Percentiles rank a stretch among this genome's conserved stretches.
Evolutionary conservation across 2,888 invertebrate species (phyloP).

Genomic region (Calameuta filiformis): DNA sequence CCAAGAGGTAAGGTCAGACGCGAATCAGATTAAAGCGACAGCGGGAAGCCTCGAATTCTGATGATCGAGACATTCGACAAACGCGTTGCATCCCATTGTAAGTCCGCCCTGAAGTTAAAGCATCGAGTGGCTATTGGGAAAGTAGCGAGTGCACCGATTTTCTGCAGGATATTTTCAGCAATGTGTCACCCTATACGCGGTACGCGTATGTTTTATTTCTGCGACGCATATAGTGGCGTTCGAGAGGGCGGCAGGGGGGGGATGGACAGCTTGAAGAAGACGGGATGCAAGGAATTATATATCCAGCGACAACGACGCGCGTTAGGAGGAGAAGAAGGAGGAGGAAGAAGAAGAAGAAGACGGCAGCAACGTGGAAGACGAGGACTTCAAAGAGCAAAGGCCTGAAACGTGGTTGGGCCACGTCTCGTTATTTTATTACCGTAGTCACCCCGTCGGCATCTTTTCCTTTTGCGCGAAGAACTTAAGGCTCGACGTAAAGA

Average conservation of each 20-base stretch:
- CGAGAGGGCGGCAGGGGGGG: constrained; percentile 16
- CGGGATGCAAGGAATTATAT: constrained; percentile 11
- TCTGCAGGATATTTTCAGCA: constrained; percentile 46
- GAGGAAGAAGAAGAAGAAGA: constrained; percentile 29
- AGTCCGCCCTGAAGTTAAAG: not conserved
- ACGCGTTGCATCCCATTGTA: not conserved
- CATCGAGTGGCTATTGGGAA: not conserved
- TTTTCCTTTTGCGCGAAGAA: constrained; percentile 6
- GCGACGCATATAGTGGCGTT: constrained; percentile 30
- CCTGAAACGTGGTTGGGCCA: constrained; percentile 11
- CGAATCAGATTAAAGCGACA: not conserved
- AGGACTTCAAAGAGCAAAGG: constrained; percentile 10
- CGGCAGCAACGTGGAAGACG: constrained; percentile 12
- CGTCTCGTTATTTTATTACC: constrained; percentile 44
- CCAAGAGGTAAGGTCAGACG: not conserved
- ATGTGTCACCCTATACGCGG: constrained; percentile 45
- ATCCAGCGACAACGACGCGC: not conserved
- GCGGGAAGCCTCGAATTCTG: not conserved
- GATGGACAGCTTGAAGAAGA: constrained; percentile 12
- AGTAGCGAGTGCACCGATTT: not conserved
- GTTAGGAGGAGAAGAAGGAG: constrained; percentile 11
- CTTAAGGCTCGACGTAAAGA: not conserved
- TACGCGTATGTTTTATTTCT: constrained; percentile 39
- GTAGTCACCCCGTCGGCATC: constrained; percentile 11
- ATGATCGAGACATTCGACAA: not conserved